Base-by-base conservation (phyloP, 2,888 invertebrate genomes). In the Plebejus melissa region DNA sequence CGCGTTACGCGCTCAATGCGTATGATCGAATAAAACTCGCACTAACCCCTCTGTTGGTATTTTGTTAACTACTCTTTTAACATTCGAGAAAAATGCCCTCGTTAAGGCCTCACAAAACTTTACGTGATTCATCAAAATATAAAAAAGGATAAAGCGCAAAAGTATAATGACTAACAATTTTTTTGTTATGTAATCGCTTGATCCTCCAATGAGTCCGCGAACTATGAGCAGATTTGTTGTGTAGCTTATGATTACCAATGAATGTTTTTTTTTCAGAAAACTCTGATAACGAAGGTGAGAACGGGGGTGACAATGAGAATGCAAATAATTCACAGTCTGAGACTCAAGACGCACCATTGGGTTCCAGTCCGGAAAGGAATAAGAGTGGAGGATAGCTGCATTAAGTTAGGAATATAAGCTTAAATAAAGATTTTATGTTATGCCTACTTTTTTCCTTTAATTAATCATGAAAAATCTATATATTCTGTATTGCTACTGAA, bases 281-380 rank as follows among this genome's bases (percentile, higher is more conserved):
- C 85, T 93, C 93, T 7, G 93, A 93, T 78, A 93, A 93, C 83
- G 93, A 93, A 84, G 93, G 90, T 11, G 93, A 93, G 5, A 90
- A 89, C 80, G 89, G 88, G 77, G 90, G 86, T 5, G 92, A 91
- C 74, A 87, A 86, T 82, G 93, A 93, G 7, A 89, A 88, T 80
- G 85, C 88, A 57, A 93, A 89, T 80, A 90, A 84, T 80, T 90
- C 91, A 5, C 93, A 91, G 80, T 82, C 88, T 69, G 93, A 93
- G 79, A 89, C 83, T 72, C 90, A 84, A 77, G 92, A 92, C 28
- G 82, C 82, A n/a, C 85, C 86, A 75, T 81, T 82, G 77, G 82
- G 86, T 1, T 88, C 88, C 9, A 93, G 93, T 79, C 93, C 93
- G 76, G 92, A 93, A 65, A 84, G 93, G 77, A 87, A 81, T 79